These are phyloP conservation scores for Ganaspis sp. DNA, from an alignment of 1,140 invertebrate species.

Conservation along the genomic window DNA sequence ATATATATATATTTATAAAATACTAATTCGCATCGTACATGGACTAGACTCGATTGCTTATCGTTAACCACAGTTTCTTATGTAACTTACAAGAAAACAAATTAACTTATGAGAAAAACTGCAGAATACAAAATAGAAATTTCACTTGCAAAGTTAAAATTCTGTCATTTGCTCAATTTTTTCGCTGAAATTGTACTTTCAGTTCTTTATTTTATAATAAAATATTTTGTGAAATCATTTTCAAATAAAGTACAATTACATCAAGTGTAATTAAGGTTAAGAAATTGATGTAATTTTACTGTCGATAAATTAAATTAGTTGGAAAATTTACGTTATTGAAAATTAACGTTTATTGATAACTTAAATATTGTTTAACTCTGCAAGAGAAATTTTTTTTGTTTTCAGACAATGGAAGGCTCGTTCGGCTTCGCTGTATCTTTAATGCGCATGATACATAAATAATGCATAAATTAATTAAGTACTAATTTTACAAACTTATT, in stretches of 20 bases:
- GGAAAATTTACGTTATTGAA: no score
- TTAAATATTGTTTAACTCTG: no score
- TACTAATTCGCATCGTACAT: slow-evolving; percentile 75
- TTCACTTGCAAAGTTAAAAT: slow-evolving; percentile 65
- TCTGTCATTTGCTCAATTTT: not conserved
- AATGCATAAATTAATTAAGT: slow-evolving; percentile 76
- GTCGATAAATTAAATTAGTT: no score
- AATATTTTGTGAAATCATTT: no score
- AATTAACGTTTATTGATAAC: no score
- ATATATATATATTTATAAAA: slow-evolving; percentile 39
- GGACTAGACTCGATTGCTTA: slow-evolving; percentile 77
- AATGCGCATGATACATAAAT: slow-evolving; percentile 70
- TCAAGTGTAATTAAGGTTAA: no score
- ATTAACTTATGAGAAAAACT: slow-evolving; percentile 59
- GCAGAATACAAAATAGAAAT: slow-evolving; percentile 55
- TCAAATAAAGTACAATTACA: no score
- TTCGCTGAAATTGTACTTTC: not conserved
- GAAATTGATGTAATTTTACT: no score
- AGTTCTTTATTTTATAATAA: no score
- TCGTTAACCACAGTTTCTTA: slow-evolving; percentile 69
- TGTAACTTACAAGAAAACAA: slow-evolving; percentile 69
- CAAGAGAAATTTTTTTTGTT: slow-evolving; percentile 42
- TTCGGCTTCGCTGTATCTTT: slow-evolving; percentile 65
- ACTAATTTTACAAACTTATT: slow-evolving; percentile 77
- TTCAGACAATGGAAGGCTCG: slow-evolving; percentile 68